These are phyloP conservation scores for Tichodroma muraria DNA, from an alignment of 2,113 vertebrate species.

Conservation along the genomic window DNA sequence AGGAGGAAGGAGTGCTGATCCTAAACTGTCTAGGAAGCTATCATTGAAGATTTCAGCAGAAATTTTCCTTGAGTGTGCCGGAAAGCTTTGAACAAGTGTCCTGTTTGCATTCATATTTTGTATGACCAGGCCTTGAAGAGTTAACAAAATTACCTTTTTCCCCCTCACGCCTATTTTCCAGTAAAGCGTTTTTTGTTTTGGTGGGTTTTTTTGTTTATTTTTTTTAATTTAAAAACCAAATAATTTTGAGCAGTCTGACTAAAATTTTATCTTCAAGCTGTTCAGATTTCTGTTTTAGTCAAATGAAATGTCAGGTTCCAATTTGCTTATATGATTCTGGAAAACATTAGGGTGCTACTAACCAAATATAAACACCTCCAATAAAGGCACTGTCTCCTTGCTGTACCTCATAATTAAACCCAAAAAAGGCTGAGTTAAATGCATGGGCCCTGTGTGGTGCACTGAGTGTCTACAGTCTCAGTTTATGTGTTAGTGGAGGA, in stretches of 20 bases:
- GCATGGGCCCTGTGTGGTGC: background rate
- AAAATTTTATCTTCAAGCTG: background rate
- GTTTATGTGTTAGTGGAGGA: background rate
- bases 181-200: background rate
- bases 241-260: background rate
- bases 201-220: background rate
- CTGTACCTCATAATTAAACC: background rate
- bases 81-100: background rate
- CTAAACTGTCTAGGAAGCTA: background rate
- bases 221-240: background rate
- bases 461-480: background rate
- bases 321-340: background rate
- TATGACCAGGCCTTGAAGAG: background rate
- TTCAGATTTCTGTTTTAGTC: background rate
- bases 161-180: background rate
- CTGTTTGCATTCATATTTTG: background rate
- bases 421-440: background rate
- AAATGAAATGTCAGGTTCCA: background rate
- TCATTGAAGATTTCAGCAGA: background rate
- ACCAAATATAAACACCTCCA: background rate
- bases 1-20: background rate
- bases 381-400: background rate
- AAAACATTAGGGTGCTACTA: background rate
- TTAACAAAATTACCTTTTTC: background rate
- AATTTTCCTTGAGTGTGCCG: background rate